phyloP scores from a whole-genome alignment of 1,140 invertebrate species.

The Drosophila erecta region DNA sequence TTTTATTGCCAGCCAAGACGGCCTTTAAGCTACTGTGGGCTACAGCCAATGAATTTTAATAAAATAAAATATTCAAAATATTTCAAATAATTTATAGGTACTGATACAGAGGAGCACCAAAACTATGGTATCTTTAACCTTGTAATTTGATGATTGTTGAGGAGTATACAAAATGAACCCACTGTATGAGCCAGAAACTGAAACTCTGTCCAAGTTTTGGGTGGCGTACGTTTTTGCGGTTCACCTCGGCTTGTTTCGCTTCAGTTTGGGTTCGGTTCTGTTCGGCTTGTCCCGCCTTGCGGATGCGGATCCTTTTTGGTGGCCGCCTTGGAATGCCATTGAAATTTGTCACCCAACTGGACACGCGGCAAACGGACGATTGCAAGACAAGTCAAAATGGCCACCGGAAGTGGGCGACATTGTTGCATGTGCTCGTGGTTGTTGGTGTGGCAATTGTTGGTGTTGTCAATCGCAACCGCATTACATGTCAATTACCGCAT shows the following conservation, averaged over 20 bases:
- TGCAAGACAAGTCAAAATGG: slow-evolving; percentile 58
- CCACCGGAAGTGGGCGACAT: slow-evolving; percentile 71
- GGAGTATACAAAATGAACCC: background rate
- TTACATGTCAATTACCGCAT: slow-evolving; percentile 81
- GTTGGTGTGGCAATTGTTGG: slow-evolving; percentile 48
- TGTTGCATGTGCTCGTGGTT: slow-evolving; percentile 58
- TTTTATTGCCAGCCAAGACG: slow-evolving; percentile 63
- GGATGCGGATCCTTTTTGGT: slow-evolving; percentile 31
- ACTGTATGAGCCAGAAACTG: slow-evolving; percentile 2
- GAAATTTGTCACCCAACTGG: slow-evolving; percentile 66
- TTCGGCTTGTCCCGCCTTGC: slow-evolving; percentile 10
- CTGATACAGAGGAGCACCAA: background rate
- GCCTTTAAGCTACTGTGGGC: slow-evolving; percentile 30
- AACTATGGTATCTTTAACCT: no score
- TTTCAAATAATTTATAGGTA: background rate
- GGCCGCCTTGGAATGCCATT: slow-evolving; percentile 34
- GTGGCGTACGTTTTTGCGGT: slow-evolving; percentile 57
- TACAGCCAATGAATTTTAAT: background rate
- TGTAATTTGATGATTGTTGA: no score
- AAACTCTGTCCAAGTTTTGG: slow-evolving; percentile 47
- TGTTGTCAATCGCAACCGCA: slow-evolving; percentile 80
- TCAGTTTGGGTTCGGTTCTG: slow-evolving; percentile 11
- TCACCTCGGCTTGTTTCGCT: slow-evolving; percentile 25
- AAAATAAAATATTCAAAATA: background rate
- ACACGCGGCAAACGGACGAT: background rate